Evolutionary conservation across 2,113 vertebrate genomes (phyloP).

Genomic region (Hippolais icterina): DNA sequence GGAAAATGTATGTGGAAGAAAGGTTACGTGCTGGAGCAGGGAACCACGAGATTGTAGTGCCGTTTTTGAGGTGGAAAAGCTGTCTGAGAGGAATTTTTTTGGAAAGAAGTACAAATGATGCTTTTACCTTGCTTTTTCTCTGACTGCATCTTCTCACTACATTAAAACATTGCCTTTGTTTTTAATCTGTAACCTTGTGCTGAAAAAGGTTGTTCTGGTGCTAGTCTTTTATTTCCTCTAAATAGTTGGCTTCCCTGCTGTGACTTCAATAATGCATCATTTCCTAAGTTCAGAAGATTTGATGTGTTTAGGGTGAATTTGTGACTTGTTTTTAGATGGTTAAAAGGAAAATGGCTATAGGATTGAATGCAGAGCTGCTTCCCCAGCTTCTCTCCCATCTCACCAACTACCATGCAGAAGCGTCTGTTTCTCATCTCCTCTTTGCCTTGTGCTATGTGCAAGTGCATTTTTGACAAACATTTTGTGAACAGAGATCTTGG

Average conservation of each 20-base stretch:
- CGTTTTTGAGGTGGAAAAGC: neutral
- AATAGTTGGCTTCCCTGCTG: slow-evolving; percentile 60
- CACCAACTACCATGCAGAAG: neutral
- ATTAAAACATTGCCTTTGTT: slow-evolving; percentile 12
- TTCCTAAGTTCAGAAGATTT: slow-evolving; percentile 58
- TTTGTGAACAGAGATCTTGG: slow-evolving; percentile 18
- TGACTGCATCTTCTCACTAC: slow-evolving; percentile 8
- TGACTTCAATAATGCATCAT: slow-evolving; percentile 67
- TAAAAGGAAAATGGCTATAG: slow-evolving; percentile 63
- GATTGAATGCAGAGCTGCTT: slow-evolving; percentile 52
- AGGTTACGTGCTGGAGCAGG: neutral
- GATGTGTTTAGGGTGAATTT: slow-evolving; percentile 29
- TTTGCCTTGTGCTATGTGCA: neutral
- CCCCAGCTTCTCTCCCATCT: neutral
- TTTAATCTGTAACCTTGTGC: slow-evolving; percentile 50
- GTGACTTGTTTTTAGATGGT: slow-evolving; percentile 41
- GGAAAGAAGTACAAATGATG: neutral
- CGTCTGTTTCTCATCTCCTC: slow-evolving; percentile 49
- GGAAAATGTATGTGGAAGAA: neutral
- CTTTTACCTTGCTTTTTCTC: neutral
- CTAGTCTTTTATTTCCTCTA: slow-evolving; percentile 47
- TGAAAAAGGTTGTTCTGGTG: slow-evolving; percentile 33
- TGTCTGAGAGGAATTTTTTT: neutral
- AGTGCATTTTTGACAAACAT: slow-evolving; percentile 36
- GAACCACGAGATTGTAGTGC: neutral